Evolutionary conservation across 1,140 invertebrate genomes (phyloP).

Genomic region (Helicoverpa armigera): DNA sequence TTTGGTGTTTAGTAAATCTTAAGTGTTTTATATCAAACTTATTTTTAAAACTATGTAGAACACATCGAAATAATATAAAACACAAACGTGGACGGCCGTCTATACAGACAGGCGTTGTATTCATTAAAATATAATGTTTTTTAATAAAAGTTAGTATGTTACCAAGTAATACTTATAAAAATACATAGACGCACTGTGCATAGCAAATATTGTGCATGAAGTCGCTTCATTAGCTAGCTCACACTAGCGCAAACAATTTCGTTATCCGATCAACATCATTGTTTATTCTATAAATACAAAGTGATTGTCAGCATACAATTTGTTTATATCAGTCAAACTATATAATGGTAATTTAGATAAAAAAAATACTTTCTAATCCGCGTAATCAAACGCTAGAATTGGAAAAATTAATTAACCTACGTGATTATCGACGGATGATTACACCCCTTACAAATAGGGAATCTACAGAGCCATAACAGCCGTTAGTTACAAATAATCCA

Average conservation of each 20-base stretch:
- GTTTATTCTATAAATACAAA: slow-evolving; percentile 25
- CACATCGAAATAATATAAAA: slow-evolving; percentile 58
- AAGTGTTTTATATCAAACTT: slow-evolving; percentile 35
- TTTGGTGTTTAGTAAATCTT: slow-evolving; percentile 23
- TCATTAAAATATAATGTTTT: slow-evolving; percentile 49
- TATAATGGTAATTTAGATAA: slow-evolving; percentile 7
- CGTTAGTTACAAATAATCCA: background rate
- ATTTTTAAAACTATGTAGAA: slow-evolving; percentile 38
- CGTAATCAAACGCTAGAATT: background rate
- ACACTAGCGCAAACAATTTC: slow-evolving; percentile 31
- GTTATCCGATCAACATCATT: slow-evolving; percentile 41
- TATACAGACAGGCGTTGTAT: slow-evolving; percentile 51
- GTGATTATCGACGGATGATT: slow-evolving; percentile 26
- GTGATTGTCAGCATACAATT: slow-evolving; percentile 13
- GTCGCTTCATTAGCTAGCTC: slow-evolving; percentile 49
- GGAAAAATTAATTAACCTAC: slow-evolving; percentile 11
- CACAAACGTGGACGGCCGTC: slow-evolving; percentile 56
- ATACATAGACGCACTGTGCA: slow-evolving; percentile 65
- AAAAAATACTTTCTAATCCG: slow-evolving; percentile 30
- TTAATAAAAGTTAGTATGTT: slow-evolving; percentile 53
- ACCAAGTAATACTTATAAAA: slow-evolving; percentile 60
- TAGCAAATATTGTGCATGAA: slow-evolving; percentile 68
- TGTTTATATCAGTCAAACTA: slow-evolving; percentile 39
- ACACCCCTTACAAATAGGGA: slow-evolving; percentile 20
- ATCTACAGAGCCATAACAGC: slow-evolving; percentile 7